These are phyloP conservation scores for Sisyra nigra DNA, from an alignment of 2,888 invertebrate species.

Conservation along the genomic window DNA sequence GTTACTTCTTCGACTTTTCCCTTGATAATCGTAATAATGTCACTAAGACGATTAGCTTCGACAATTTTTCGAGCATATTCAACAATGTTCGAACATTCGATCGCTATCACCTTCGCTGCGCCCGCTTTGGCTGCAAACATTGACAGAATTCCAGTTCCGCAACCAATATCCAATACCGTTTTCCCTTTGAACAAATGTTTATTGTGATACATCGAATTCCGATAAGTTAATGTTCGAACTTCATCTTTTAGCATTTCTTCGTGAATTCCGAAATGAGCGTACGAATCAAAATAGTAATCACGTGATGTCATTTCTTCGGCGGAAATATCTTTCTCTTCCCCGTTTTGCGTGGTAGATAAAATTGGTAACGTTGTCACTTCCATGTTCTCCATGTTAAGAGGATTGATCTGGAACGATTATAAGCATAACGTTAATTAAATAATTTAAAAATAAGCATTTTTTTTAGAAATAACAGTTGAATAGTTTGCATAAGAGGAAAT, in stretches of 20 bases:
- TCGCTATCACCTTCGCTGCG: constrained; percentile 85
- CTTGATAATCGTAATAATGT: constrained; percentile 69
- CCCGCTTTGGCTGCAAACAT: constrained; percentile 99
- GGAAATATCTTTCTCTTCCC: constrained; percentile 31
- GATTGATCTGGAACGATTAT: constrained; percentile 17
- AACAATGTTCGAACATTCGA: constrained; percentile 98
- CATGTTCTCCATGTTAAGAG: constrained; percentile 30
- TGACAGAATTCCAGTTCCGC: constrained; percentile 96
- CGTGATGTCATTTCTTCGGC: constrained; percentile 97
- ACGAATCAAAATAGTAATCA: constrained; percentile 99
- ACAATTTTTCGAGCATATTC: constrained; percentile 94
- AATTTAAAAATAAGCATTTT: too few species aligned
- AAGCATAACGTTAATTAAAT: background rate
- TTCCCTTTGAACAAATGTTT: constrained; percentile 91
- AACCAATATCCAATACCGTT: constrained; percentile 92
- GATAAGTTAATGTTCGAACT: constrained; percentile 93
- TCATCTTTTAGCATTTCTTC: constrained; percentile 99
- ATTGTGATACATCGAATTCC: constrained; percentile 99
- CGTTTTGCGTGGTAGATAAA: constrained; percentile 21
- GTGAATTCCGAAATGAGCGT: constrained; percentile 99
- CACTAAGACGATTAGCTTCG: constrained; percentile 64
- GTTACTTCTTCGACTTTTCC: constrained; percentile 87
- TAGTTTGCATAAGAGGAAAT: too few species aligned
- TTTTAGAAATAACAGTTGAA: too few species aligned
- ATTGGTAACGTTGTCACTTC: constrained; percentile 27